A percentile compares a stretch with the other conserved stretches of the same genome.
Evolutionary conservation across 2,888 invertebrate species (phyloP).

Genomic region (Caenorhabditis sp.): DNA sequence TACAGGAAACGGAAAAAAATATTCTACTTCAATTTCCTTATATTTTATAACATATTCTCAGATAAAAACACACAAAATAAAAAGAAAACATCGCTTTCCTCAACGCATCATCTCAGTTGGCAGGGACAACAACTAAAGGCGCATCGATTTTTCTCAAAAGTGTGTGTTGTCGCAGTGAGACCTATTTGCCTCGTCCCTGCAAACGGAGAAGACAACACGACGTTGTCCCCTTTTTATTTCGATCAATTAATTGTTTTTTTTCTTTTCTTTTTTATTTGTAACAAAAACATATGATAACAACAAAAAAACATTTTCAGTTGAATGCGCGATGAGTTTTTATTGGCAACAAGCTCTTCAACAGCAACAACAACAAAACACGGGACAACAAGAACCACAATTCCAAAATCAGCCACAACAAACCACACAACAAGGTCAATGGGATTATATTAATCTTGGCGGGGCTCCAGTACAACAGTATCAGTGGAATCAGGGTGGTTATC

Average conservation of each 20-base stretch:
- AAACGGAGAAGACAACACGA: constrained; percentile 4
- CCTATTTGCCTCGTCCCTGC: neutral
- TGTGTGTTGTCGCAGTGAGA: neutral
- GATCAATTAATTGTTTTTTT: neutral
- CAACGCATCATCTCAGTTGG: too few relatives aligned
- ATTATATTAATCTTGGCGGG: constrained; percentile 48
- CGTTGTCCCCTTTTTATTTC: constrained; percentile 1
- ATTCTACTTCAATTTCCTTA: too few relatives aligned
- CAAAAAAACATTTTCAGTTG: constrained; percentile 14
- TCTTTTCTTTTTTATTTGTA: neutral
- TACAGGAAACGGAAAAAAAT: too few relatives aligned
- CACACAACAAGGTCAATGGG: constrained; percentile 44
- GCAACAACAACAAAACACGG: constrained; percentile 27
- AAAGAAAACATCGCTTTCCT: neutral
- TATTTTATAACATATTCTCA: too few relatives aligned
- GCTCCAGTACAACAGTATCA: constrained; percentile 36
- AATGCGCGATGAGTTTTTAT: constrained; percentile 37
- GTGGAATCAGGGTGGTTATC: constrained; percentile 29
- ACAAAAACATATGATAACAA: neutral
- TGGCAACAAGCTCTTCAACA: constrained; percentile 34
- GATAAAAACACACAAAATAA: neutral
- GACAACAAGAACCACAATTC: constrained; percentile 6
- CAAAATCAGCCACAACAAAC: constrained; percentile 11
- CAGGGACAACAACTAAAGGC: neutral
- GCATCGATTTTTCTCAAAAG: neutral